Conservation (phyloP, 2,113 vertebrate species). For the Aplodontia rufa region DNA sequence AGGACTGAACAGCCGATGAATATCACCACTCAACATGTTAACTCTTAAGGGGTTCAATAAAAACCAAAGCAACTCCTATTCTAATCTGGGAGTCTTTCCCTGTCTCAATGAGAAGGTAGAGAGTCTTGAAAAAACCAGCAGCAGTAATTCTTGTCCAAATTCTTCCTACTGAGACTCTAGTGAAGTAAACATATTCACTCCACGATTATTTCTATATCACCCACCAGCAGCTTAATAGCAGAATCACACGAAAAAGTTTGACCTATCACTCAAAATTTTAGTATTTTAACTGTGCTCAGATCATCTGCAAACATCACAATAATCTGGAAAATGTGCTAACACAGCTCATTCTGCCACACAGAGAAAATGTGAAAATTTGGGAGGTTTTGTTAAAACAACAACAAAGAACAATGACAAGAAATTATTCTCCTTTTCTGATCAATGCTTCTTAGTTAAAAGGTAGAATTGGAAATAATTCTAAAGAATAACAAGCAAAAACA, state of each 20-base stretch:
- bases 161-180: no score
- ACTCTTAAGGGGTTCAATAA: background rate
- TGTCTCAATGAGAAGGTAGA: background rate
- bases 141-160: background rate
- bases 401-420: conserved; percentile 29
- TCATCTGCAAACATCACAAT: conserved; percentile 49
- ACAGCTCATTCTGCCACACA: conserved; percentile 39
- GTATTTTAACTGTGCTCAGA: conserved; percentile 28
- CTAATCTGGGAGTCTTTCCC: background rate
- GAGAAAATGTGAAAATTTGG: conserved; percentile 50
- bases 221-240: background rate
- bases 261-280: conserved; percentile 11
- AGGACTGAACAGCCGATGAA: background rate
- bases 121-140: background rate
- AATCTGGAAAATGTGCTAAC: conserved; percentile 61
- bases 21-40: background rate
- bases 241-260: background rate
- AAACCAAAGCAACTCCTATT: background rate
- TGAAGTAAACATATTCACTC: background rate
- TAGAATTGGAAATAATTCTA: background rate
- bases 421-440: background rate
- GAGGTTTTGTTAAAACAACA: conserved; percentile 44
- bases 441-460: conserved; percentile 5
- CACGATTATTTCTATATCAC: background rate
- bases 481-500: conserved; percentile 26